Evolutionary conservation across 2,113 vertebrate genomes (phyloP).

Genomic region (Candoia aspera): DNA sequence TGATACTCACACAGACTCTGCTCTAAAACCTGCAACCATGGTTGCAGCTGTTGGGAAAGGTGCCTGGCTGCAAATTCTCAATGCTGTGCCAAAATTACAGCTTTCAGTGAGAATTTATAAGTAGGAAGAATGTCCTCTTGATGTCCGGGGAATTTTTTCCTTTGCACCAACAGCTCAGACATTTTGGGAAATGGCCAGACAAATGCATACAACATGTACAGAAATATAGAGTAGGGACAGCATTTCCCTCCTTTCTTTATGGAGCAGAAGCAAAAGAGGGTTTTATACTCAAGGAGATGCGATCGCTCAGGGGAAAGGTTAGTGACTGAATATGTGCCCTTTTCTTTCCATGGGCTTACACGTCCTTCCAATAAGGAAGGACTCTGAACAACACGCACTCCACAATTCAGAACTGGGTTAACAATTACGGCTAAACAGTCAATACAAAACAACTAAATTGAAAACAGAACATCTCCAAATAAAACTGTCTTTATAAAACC

Average conservation of each 20-base stretch:
- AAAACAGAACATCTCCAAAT: not conserved
- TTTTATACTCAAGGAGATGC: not conserved
- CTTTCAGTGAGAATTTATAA: not conserved
- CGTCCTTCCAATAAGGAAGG: not conserved
- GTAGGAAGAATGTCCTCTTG: not conserved
- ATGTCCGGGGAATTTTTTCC: not conserved
- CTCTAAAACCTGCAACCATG: not conserved
- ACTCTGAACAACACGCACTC: not conserved
- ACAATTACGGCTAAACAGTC: not conserved
- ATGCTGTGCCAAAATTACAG: not conserved
- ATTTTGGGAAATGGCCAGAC: not conserved
- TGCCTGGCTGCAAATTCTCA: not conserved
- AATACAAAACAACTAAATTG: not conserved
- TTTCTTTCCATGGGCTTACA: not conserved
- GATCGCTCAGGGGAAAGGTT: not conserved
- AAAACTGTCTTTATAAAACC: not conserved
- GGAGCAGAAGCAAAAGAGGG: not conserved
- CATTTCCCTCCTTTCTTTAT: not conserved
- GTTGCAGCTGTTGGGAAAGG: not conserved
- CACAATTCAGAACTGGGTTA: not conserved
- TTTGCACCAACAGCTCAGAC: not conserved
- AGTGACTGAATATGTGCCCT: not conserved
- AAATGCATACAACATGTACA: not conserved
- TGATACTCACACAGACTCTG: not conserved
- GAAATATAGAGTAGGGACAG: not conserved